Base-by-base conservation (phyloP, 1,140 invertebrate species). In the Holotrichia oblita region DNA sequence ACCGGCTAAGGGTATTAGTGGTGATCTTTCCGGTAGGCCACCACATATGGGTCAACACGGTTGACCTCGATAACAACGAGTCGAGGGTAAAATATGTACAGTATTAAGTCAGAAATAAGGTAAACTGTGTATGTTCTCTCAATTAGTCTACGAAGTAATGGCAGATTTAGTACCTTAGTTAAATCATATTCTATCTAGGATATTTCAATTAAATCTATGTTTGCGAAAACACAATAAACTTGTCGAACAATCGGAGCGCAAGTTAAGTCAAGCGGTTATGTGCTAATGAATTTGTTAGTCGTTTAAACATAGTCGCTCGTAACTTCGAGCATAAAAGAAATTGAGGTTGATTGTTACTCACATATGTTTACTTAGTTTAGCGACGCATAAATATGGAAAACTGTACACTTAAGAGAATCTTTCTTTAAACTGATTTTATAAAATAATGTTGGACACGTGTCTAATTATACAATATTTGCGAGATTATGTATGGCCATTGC, bases 21-120 rank as follows among this genome's bases (percentile, higher is more conserved):
- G 22, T 9, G 22, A 69, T 69, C 61, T 34, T 14, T 12, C 61
- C 24, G 22, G 20, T 22, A 10, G 9, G 20, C 22, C 22, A 1
- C 22, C 61, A 27, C 17, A 34, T 69, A 20, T 69, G 61, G 61
- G 61, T 69, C 61, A 69, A 69, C 61, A 69, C 22, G 22, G 20
- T 69, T 34, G 61, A 69, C 61, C 61, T 34, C 22, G 22, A 69
- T 69, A 69, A 69, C 8, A 14, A 20, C 10, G 20, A 34, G 61
- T 34, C 22, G 12, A 9, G 1, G 61, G 61, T 69, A 34, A 69
- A 69, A 69, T 69, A 69, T 69, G 61, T 69, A 69, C 22, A 7
- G 27, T 34, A 34, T 34, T 55, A 55, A 55, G 12, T 14, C n/a
- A 55, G 12, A n/a, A 55, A 55, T 14, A 55, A 55, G 48, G 48